Conservation (phyloP, 1,140 invertebrate species). For the Drosophila neocordata region DNA sequence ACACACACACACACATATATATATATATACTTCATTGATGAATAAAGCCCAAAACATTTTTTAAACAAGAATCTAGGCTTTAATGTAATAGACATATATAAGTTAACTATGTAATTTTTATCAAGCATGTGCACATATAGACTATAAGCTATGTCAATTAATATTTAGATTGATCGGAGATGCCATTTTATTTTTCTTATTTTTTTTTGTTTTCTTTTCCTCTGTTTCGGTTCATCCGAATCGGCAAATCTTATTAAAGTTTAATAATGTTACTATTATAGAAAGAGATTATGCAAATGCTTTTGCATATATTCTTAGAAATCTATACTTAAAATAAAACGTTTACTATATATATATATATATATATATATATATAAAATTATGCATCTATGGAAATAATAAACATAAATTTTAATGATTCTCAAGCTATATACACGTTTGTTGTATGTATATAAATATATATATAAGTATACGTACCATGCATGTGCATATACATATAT, state of each 20-base stretch:
- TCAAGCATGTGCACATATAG: slow-evolving; percentile 54
- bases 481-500: neutral
- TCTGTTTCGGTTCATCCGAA: neutral
- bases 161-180: slow-evolving; percentile 49
- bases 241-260: slow-evolving; percentile 40
- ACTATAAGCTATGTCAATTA: slow-evolving; percentile 54
- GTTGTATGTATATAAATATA: neutral
- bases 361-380: too few relatives aligned
- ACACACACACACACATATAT: neutral
- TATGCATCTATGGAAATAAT: too few relatives aligned
- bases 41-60: neutral
- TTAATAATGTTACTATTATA: slow-evolving; percentile 26
- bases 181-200: slow-evolving; percentile 32
- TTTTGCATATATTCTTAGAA: neutral
- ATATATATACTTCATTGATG: neutral
- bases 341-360: slow-evolving; percentile 34
- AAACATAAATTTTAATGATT: slow-evolving; percentile 12
- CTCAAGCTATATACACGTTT: slow-evolving; percentile 2
- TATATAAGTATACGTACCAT: neutral
- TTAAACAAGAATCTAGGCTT: slow-evolving; percentile 5
- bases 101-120: slow-evolving; percentile 18
- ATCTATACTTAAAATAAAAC: slow-evolving; percentile 43
- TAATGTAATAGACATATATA: neutral
- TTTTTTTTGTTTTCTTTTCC: neutral
- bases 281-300: neutral